These are phyloP conservation scores for Siphonodentalium dalli DNA, from an alignment of 2,888 invertebrate species.

Conservation along the genomic window DNA sequence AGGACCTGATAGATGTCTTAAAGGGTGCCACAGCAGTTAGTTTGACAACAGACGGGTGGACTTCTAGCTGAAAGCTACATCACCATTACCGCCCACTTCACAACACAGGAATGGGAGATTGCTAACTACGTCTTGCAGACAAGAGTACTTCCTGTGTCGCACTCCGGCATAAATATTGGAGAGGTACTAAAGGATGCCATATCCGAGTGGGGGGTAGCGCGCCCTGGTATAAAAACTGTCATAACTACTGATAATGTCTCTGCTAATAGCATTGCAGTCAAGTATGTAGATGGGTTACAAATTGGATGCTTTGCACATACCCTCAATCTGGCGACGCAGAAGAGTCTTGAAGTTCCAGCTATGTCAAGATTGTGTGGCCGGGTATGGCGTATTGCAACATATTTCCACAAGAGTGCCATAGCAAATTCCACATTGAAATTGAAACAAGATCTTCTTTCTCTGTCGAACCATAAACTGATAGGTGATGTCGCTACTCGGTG, in stretches of 20 bases:
- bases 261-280: neutral
- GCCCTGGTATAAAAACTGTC: too few species aligned
- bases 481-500: conserved; percentile 13
- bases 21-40: too few species aligned
- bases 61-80: too few species aligned
- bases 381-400: neutral
- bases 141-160: too few species aligned
- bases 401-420: conserved; percentile 6
- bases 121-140: too few species aligned
- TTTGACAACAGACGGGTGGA: too few species aligned
- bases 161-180: too few species aligned
- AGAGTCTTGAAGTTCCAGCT: neutral
- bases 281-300: neutral
- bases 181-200: too few species aligned
- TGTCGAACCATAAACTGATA: conserved; percentile 6
- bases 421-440: neutral
- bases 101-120: too few species aligned
- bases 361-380: neutral
- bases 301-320: conserved; percentile 15
- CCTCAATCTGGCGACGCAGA: conserved; percentile 8
- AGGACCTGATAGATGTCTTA: too few species aligned
- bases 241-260: conserved; percentile 9
- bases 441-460: neutral
- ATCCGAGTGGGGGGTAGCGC: too few species aligned
- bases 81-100: too few species aligned